Conservation (phyloP, 2,888 invertebrate genomes). For the Aradus depressus region DNA sequence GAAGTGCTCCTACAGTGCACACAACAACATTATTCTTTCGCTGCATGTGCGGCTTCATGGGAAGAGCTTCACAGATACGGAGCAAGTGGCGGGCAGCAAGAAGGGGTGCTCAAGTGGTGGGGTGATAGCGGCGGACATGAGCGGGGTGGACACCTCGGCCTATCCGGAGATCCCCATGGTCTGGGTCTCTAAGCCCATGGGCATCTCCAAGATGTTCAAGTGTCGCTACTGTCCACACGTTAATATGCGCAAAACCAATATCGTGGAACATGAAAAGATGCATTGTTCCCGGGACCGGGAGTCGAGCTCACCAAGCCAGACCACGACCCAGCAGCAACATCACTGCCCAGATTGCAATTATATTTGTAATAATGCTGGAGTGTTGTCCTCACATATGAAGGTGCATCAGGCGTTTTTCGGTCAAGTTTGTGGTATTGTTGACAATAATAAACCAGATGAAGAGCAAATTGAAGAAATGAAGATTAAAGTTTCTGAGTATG, state of each 20-base stretch:
- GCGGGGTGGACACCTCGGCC: conserved; percentile 24
- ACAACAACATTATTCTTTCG: conserved; percentile 24
- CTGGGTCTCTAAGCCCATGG: conserved; percentile 62
- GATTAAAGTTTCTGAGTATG: conserved; percentile 15
- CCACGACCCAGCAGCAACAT: conserved; percentile 29
- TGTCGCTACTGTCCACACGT: conserved; percentile 77
- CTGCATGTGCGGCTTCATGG: conserved; percentile 25
- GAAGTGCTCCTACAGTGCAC: conserved; percentile 24
- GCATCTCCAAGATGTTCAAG: conserved; percentile 70
- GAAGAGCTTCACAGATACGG: neutral
- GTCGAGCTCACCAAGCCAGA: conserved; percentile 16
- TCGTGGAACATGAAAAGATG: conserved; percentile 74
- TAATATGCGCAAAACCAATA: conserved; percentile 65
- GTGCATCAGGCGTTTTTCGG: conserved; percentile 61
- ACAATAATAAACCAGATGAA: conserved; percentile 51
- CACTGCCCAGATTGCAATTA: conserved; percentile 72
- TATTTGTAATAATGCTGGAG: conserved; percentile 58
- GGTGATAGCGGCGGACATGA: conserved; percentile 25
- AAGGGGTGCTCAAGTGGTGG: neutral
- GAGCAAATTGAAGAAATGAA: conserved; percentile 45
- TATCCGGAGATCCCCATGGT: conserved; percentile 56
- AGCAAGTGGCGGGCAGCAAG: conserved; percentile 23
- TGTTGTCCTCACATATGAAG: conserved; percentile 60
- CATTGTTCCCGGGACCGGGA: conserved; percentile 38
- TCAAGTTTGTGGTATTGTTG: conserved; percentile 58